Base-by-base conservation (phyloP, 2,888 invertebrate genomes). In the Neoaliturus tenellus region DNA sequence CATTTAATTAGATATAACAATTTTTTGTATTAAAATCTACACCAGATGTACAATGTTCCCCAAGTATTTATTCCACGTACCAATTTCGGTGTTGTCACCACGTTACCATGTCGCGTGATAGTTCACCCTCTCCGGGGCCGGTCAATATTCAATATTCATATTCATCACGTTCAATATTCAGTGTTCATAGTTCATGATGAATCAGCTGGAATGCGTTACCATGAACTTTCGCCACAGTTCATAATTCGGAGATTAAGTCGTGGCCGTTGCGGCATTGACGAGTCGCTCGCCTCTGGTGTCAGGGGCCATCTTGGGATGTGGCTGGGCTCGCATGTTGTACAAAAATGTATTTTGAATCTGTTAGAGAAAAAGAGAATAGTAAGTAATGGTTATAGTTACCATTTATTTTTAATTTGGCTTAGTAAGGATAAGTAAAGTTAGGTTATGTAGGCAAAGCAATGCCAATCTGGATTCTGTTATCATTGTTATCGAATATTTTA, bases 171-270 rank as follows among this genome's bases (percentile, higher is more conserved):
- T 62, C 62, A 62, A 28, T 28, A 62, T 28, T 28, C 62, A 62
- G 62, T 31, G 14, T 17, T 62, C 31, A 12, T 17, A 62, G 62
- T 28, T 28, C 62, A 31, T 28, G 25, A 62, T 62, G 62, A 62
- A 62, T 62, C 62, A 62, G 62, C 62, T 62, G 62, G 31, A 62
- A 62, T 62, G 25, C 17, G 55, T 62, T 28, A 20, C 62, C 62
- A 28, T 62, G 62, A 62, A 62, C 62, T 62, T 62, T 62, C 25
- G 28, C 62, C 12, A 12, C 62, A 31, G 62, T 62, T 62, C 31
- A 41, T 71, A 71, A 39, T 71, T 71, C 41, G 71, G 71, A 39
- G 33, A 6, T 6, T 1, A 3, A 71, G 28, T 71, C 71, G 71
- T 71, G 71, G 2, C 20, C 1, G 17, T 17, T 35, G 12, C 17